Conservation (phyloP, 2,797 vertebrate genomes). For the Selene dorsalis region DNA sequence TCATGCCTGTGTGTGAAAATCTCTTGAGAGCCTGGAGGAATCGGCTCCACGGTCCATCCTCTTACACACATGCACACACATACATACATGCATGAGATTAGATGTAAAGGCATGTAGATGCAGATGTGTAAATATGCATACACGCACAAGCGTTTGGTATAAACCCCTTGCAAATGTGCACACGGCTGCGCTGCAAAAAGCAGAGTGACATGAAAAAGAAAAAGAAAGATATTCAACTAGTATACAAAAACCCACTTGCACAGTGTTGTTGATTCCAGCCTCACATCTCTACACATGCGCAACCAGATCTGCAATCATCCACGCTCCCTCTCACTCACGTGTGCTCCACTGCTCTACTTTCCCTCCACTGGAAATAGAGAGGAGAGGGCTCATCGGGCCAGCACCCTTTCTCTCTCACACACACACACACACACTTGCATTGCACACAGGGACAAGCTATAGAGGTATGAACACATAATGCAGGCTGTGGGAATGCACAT, state of each 20-base stretch:
- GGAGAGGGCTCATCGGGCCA: constrained; percentile 53
- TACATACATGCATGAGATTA: background rate
- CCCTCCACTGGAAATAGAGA: constrained; percentile 53
- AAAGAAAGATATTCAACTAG: constrained; percentile 38
- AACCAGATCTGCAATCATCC: constrained; percentile 62
- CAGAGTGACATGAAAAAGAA: constrained; percentile 13
- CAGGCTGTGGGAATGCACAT: no score
- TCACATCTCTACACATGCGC: constrained; percentile 64
- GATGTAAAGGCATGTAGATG: background rate
- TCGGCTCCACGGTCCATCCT: constrained; percentile 38
- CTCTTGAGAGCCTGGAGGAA: constrained; percentile 60
- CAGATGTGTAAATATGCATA: constrained; percentile 6
- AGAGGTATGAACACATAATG: no score
- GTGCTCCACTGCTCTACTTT: constrained; percentile 82
- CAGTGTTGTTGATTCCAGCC: constrained; percentile 59
- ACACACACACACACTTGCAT: background rate
- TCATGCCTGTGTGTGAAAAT: constrained; percentile 60
- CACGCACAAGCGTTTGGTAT: constrained; percentile 1
- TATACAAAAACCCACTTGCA: constrained; percentile 33
- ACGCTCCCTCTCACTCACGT: constrained; percentile 71
- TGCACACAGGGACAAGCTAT: no score
- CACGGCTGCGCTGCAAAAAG: background rate
- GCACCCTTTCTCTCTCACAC: constrained; percentile 7
- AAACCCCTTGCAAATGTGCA: background rate
- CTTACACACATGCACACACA: constrained; percentile 19